Percentiles rank a stretch among this genome's conserved stretches.
Evolutionary conservation across 30 jellyfish, hydroid and myxozoan species (phyloP).

Genomic region (Aurelia coerulea): DNA sequence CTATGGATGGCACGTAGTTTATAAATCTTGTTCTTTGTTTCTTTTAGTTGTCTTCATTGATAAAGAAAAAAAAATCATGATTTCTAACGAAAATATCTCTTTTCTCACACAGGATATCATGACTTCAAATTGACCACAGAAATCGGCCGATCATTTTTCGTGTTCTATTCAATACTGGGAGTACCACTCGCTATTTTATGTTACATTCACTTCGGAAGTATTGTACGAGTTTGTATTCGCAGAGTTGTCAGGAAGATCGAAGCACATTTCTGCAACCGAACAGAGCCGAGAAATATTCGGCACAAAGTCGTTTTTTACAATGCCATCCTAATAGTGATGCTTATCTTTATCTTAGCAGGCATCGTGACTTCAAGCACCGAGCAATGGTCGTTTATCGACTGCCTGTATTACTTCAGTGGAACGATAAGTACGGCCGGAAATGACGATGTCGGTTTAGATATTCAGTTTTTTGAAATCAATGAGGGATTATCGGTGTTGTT

Average conservation of each 20-base stretch:
- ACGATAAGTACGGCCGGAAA: slow-evolving; percentile 55
- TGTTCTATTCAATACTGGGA: slow-evolving; percentile 34
- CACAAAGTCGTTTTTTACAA: slow-evolving; percentile 59
- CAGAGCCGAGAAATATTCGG: slow-evolving; percentile 64
- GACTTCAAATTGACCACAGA: slow-evolving; percentile 47
- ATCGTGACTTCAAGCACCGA: not conserved
- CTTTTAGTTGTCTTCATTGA: too few relatives aligned
- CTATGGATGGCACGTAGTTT: too few relatives aligned
- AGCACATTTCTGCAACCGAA: slow-evolving; percentile 66
- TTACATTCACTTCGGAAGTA: slow-evolving; percentile 62
- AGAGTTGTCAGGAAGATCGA: slow-evolving; percentile 38
- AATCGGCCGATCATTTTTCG: slow-evolving; percentile 39
- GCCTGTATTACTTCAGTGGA: slow-evolving; percentile 46
- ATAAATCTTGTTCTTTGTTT: too few relatives aligned
- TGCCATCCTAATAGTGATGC: slow-evolving; percentile 5
- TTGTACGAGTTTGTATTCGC: slow-evolving; percentile 42
- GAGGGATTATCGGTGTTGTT: slow-evolving; percentile 30
- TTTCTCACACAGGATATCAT: slow-evolving; percentile 34
- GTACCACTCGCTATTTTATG: slow-evolving; percentile 61
- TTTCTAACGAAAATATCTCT: not conserved
- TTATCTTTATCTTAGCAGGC: not conserved
- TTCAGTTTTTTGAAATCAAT: slow-evolving; percentile 24
- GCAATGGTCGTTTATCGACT: slow-evolving; percentile 37
- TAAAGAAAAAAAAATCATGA: too few relatives aligned
- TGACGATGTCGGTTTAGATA: slow-evolving; percentile 32